Evolutionary conservation across 2,797 vertebrate species (phyloP), one percentile per base, ranked within the genome.

Genomic region (Spea hammondii): DNA sequence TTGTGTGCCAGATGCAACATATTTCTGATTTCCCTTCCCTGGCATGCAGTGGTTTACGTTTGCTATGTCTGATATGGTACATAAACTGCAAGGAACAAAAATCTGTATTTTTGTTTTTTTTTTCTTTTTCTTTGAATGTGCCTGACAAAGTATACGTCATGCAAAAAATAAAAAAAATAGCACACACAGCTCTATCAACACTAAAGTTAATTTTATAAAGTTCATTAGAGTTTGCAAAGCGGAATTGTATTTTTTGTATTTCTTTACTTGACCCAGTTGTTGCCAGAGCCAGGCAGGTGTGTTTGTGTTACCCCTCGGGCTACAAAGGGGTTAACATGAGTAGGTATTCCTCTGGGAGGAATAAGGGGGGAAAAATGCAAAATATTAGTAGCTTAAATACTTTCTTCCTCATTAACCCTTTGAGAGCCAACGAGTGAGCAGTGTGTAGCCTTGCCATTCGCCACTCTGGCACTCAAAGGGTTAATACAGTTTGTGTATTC

Each of bases 271-370:
- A 91, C 90, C 67, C 65, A 32, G 54, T 72, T 50, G 70, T 13
- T 48, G 70, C 70, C 62, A 47, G 64, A 45, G 47, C 4, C 17
- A 9, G 12, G 6, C n/a, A 14, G 12, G 51, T 49, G 65, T 46
- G n/a, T 14, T 45, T n/a, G n/a, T 7, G 12, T 5, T 47, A 51
- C 12, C 54, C 53, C 70, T 71, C 32, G 7, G 54, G 11, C 70
- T 59, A 46, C 32, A 59, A 71, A 57, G 59, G 45, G 73, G 67
- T 92, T 90, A 92, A 92, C 90, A 88, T 90, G 91, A 92, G 92
- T 92, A 89, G 92, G 89, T 91, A 93, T 93, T 93, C 92, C 91
- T 93, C 92, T 93, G 91, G 91, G 92, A 93, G 92, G 92, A 93
- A 92, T 89, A 87, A 89, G 89, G 91, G 91, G 89, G 90, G 91